A percentile compares a stretch with the other conserved stretches of the same genome.
These are phyloP conservation scores for Pelobates fuscus DNA, from an alignment of 2,113 vertebrate genomes.

Conservation along the genomic window DNA sequence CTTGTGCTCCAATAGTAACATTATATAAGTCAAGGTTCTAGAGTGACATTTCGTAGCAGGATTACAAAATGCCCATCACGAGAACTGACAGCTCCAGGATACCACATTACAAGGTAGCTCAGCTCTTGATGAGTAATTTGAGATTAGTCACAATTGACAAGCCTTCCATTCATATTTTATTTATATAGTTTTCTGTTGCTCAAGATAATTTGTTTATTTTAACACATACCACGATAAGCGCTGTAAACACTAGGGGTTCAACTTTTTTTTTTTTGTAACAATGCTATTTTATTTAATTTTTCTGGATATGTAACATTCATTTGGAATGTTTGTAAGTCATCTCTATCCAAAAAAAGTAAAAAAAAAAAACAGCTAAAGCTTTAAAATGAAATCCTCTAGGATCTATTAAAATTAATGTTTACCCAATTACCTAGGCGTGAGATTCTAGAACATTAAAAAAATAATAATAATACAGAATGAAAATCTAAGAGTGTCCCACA, in stretches of 20 bases:
- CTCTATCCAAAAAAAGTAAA: neutral
- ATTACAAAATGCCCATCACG: slow-evolving; percentile 9
- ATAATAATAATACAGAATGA: too few relatives aligned
- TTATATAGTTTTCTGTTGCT: neutral
- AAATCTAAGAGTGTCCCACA: too few relatives aligned
- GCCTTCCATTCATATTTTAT: neutral
- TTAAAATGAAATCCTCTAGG: neutral
- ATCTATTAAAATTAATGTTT: neutral
- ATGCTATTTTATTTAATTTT: too few relatives aligned
- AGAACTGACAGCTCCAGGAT: slow-evolving; percentile 17
- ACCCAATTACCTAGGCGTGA: neutral
- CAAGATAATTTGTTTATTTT: neutral
- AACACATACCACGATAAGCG: neutral
- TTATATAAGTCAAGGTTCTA: neutral
- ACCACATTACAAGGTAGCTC: too few relatives aligned
- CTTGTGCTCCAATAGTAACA: neutral
- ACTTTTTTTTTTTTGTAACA: neutral
- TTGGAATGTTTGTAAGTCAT: too few relatives aligned
- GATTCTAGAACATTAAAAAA: too few relatives aligned
- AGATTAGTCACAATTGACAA: neutral
- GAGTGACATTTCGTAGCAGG: neutral
- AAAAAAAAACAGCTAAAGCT: neutral
- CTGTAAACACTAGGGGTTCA: neutral
- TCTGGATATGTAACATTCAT: too few relatives aligned
- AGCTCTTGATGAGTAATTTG: too few relatives aligned